A percentile compares a stretch with the other conserved stretches of the same genome.
Evolutionary conservation across 2,797 vertebrate genomes (phyloP).

Genomic region (Micropoecilia bifurca): DNA sequence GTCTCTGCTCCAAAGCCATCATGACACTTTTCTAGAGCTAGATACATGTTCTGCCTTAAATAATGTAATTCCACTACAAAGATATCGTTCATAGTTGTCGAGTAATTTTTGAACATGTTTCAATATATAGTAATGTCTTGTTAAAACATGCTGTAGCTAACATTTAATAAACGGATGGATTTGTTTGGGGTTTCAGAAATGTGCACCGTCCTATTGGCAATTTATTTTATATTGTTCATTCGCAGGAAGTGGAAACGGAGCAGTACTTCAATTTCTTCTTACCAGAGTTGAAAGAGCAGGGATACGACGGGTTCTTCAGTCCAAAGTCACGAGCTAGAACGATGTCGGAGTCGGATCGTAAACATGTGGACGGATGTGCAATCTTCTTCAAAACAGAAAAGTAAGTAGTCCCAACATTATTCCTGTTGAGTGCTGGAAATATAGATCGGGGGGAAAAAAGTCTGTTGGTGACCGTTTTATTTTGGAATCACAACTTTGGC

Average conservation of each 20-base stretch:
- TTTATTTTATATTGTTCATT: constrained; percentile 1
- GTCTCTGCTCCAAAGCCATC: not conserved
- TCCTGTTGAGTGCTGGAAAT: not conserved
- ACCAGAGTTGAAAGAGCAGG: constrained; percentile 95
- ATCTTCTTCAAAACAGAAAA: constrained; percentile 97
- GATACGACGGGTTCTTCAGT: constrained; percentile 98
- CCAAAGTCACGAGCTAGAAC: constrained; percentile 97
- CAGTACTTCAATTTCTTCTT: constrained; percentile 98
- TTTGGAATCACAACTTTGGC: not conserved
- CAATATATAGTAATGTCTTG: not conserved
- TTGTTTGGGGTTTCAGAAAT: not conserved
- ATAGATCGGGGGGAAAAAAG: too few species aligned
- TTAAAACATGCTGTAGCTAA: not conserved
- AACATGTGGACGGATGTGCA: constrained; percentile 97
- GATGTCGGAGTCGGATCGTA: constrained; percentile 97
- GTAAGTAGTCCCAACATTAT: constrained; percentile 74
- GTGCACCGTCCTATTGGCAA: not conserved
- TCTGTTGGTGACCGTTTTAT: not conserved
- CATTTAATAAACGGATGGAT: not conserved
- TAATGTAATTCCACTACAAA: not conserved
- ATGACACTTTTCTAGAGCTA: not conserved
- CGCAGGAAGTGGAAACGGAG: constrained; percentile 96
- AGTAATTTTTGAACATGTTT: not conserved
- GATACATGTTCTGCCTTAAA: not conserved
- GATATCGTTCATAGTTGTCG: not conserved